Conservation (phyloP, 2,797 vertebrate genomes). For the Hyperoplus lanceolatus region DNA sequence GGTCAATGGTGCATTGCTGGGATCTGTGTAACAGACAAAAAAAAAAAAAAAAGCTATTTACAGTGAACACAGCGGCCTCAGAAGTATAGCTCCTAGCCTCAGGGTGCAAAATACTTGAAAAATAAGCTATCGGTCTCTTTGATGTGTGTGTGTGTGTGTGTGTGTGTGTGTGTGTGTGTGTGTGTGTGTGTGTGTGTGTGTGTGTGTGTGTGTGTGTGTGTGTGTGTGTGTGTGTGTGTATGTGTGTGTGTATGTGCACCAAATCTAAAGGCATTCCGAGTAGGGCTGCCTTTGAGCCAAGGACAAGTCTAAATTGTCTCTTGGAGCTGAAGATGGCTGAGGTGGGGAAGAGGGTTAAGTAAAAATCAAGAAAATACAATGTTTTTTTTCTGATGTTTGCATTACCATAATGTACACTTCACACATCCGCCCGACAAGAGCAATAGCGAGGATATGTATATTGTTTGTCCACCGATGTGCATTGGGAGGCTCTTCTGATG, state of each 20-base stretch:
- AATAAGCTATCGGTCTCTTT: slow-evolving; percentile 87
- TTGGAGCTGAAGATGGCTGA: slow-evolving; percentile 70
- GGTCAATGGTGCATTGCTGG: slow-evolving; percentile 78
- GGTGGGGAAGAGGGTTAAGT: slow-evolving; percentile 72
- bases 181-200: slow-evolving; percentile 81
- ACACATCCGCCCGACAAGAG: slow-evolving; percentile 53
- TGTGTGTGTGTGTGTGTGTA: slow-evolving; percentile 74
- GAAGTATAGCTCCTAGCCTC: slow-evolving; percentile 82
- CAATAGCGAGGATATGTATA: slow-evolving; percentile 71
- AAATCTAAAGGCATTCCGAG: slow-evolving; percentile 87
- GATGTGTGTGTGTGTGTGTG: slow-evolving; percentile 84
- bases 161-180: slow-evolving; percentile 76
- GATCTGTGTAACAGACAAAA: slow-evolving; percentile 71
- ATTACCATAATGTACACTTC: slow-evolving; percentile 75
- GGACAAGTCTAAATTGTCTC: slow-evolving; percentile 85
- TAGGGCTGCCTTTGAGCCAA: slow-evolving; percentile 85
- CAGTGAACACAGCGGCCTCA: slow-evolving; percentile 81
- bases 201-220: slow-evolving; percentile 76
- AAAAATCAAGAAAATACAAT: slow-evolving; percentile 73
- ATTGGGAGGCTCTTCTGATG: slow-evolving; percentile 70
- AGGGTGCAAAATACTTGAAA: slow-evolving; percentile 85
- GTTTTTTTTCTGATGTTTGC: slow-evolving; percentile 64
- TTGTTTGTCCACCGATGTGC: slow-evolving; percentile 73
- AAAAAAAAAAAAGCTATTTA: slow-evolving; percentile 84
- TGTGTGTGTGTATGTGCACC: slow-evolving; percentile 81